Evolutionary conservation across 2,888 invertebrate species (phyloP).

Genomic region (Yponomeuta malinellus): DNA sequence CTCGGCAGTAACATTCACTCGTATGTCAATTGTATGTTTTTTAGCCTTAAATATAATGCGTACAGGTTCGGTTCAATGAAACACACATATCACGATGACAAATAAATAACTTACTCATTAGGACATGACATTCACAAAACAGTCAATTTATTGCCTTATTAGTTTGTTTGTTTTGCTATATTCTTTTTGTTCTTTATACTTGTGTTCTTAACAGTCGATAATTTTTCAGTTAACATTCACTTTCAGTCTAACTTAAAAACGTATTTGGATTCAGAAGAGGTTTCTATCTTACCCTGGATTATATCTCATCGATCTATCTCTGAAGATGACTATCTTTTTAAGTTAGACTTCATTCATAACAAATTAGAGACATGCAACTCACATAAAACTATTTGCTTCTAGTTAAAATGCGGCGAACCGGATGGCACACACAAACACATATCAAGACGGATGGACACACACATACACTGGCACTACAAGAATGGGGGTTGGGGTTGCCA

Average conservation of each 20-base stretch:
- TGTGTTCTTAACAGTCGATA: background rate
- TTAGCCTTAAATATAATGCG: constrained; percentile 25
- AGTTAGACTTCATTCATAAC: background rate
- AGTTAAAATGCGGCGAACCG: constrained; percentile 60
- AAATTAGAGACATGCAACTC: constrained; percentile 33
- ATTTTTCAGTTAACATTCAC: background rate
- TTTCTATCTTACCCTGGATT: too few relatives aligned
- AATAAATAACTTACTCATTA: constrained; percentile 31
- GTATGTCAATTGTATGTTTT: constrained; percentile 40
- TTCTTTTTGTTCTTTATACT: background rate
- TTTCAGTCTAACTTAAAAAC: background rate
- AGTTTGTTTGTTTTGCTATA: background rate
- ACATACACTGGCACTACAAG: constrained; percentile 60
- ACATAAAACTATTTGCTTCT: constrained; percentile 68
- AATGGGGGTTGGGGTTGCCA: constrained; percentile 56
- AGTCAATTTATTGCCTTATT: background rate
- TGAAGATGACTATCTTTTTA: background rate
- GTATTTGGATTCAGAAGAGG: background rate
- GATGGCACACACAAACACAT: constrained; percentile 69
- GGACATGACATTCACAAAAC: background rate
- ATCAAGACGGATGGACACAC: constrained; percentile 70
- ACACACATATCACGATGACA: constrained; percentile 67
- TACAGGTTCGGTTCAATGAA: constrained; percentile 40
- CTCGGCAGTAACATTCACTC: constrained; percentile 1
- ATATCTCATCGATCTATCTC: background rate